Evolutionary conservation across 2,888 invertebrate species (phyloP), one percentile per base, ranked within the genome.

Genomic region (Serrognathus titanus): DNA sequence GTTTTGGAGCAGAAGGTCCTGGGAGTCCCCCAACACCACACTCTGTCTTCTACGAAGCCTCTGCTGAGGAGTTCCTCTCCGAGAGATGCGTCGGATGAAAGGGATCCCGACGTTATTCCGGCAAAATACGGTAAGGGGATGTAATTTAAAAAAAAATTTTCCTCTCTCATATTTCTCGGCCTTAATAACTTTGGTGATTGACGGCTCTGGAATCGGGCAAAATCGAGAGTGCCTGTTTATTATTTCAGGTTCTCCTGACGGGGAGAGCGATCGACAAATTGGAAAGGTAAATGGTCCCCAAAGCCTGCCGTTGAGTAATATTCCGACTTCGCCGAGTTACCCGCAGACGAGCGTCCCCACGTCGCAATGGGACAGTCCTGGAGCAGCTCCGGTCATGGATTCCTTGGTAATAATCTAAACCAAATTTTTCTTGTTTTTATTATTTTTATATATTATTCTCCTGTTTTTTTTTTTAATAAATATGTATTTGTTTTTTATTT

Each of bases 61-160:
- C 67, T 78, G 31, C 63, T 77, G 43, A 64, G 77, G 46, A 77
- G 76, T 55, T 68, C 71, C 16, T 76, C 76, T 11, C 76, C 76
- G 41, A 71, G 77, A 59, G 79, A 79, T 49, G 65, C 69, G 11
- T 64, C 69, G 6, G 83, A 85, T 66, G 85, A 85, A 69, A 81
- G 82, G 66, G 88, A 89, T 78, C 88, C 88, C 12, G 88, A 89
- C 75, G 84, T 88, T 59, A 88, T 89, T 74, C 88, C 88, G 61
- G 87, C 86, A 60, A 87, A 88, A 81, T 87, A 85, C 68, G 87
- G 88, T 87, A 78, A 79, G 16, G n/a, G n/a, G n/a, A n/a, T 16
- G 16, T 16, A 16, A 16, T 16, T 78, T 60, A 51, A 16, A n/a
- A n/a, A n/a, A n/a, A n/a, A 16, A 16, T 16, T 2, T 16, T 16